These are phyloP conservation scores for Sphecodes monilicornis DNA, from an alignment of 2,888 invertebrate species.

Conservation along the genomic window DNA sequence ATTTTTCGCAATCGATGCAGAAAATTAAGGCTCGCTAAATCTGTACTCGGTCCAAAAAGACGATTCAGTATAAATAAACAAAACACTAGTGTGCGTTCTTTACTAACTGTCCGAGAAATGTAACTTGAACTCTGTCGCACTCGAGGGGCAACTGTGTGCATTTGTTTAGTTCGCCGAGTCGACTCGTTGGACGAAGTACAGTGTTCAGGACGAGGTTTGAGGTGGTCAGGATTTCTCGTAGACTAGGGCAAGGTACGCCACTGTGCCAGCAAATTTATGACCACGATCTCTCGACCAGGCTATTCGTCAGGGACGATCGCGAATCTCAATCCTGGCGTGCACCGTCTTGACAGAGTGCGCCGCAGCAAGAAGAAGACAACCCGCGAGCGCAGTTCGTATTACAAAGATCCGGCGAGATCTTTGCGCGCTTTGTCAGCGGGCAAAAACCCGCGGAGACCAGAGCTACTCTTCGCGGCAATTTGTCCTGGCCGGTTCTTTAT, in stretches of 20 bases:
- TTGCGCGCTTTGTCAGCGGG: constrained; percentile 58
- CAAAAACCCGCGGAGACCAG: constrained; percentile 22
- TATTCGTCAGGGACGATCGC: constrained; percentile 74
- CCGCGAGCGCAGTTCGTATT: constrained; percentile 60
- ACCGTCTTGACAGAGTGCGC: constrained; percentile 54
- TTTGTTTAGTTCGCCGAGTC: neutral
- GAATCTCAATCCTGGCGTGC: constrained; percentile 67
- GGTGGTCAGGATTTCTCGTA: constrained; percentile 8
- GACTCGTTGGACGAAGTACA: neutral
- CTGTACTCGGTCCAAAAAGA: no score
- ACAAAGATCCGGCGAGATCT: constrained; percentile 64
- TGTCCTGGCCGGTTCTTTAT: constrained; percentile 55
- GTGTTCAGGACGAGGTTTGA: neutral
- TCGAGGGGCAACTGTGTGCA: neutral
- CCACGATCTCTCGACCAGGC: constrained; percentile 66
- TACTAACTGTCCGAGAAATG: neutral
- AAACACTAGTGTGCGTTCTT: neutral
- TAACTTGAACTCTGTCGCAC: neutral
- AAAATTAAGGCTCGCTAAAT: no score
- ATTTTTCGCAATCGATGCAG: no score
- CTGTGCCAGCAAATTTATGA: constrained; percentile 70
- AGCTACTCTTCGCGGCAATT: constrained; percentile 53
- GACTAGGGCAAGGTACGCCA: constrained; percentile 42
- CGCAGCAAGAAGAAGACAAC: constrained; percentile 37
- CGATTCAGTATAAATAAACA: neutral